Evolutionary conservation across 2,888 invertebrate genomes (phyloP), one percentile per base, ranked within the genome.

Genomic region (Arge pagana): DNA sequence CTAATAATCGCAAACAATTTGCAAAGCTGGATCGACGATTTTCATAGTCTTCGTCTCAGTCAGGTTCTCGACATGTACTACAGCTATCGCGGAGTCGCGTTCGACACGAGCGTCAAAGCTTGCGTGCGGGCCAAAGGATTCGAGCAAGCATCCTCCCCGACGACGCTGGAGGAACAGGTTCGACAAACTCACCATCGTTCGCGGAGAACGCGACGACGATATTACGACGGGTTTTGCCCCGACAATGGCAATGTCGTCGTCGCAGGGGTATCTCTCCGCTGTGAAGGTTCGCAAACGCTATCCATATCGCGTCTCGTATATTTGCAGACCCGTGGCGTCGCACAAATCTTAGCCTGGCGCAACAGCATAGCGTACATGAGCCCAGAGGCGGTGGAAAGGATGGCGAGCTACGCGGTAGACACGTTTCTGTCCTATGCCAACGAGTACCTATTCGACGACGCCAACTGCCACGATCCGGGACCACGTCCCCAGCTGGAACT

Each of bases 11-110:
- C 83, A 0, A 77, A 75, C 30, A 74, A 81, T 62, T 65, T 83
- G 11, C 74, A 79, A 10, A 69, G 68, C 24, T 85, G 85, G 85
- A 66, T 79, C 3, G 74, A 78, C 48, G 76, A 78, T 51, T 72
- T 83, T 35, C 73, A 78, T 4, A 77, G 80, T 15, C 70, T 85
- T 16, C 77, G 82, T 10, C 72, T 86, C 1, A 85, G 86, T 1
- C 85, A 86, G 76, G 67, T 86, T 10, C 70, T 87, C 35, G 84
- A 86, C 55, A 85, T 85, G 85, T 87, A 86, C 68, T 87, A 87
- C 64, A 85, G 86, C 0, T 77, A 82, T 56, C 79, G 80, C 52
- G 86, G 86, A 0, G 77, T 84, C 1, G 80, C 82, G 1, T 84
- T 83, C 61, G 79, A 85, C 18, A 70, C 77, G 0, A 73, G 74